Evolutionary conservation across 2,113 vertebrate genomes (phyloP).

Genomic region (Asarcornis scutulata): DNA sequence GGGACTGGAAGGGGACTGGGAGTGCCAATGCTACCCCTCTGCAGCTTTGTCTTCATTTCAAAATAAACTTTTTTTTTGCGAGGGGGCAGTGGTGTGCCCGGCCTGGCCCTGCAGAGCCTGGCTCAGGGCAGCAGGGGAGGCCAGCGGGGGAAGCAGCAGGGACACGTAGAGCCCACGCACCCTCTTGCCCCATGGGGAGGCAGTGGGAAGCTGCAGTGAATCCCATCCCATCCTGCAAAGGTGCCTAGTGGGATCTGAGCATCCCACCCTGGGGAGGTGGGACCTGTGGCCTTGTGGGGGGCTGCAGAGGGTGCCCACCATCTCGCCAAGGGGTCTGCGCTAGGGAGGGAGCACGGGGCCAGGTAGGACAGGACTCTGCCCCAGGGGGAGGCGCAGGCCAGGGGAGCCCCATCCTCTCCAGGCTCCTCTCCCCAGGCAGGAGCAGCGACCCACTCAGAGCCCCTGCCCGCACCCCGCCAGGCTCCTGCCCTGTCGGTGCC

Average conservation of each 20-base stretch:
- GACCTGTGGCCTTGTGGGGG: background rate
- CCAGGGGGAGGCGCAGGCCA: background rate
- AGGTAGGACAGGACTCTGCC: background rate
- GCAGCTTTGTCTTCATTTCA: background rate
- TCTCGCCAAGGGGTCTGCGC: background rate
- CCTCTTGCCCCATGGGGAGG: background rate
- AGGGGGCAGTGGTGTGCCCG: background rate
- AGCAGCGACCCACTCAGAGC: background rate
- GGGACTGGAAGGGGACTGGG: background rate
- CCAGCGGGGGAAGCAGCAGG: background rate
- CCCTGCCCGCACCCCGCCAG: background rate
- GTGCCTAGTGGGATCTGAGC: background rate
- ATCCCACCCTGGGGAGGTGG: background rate
- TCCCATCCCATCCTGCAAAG: background rate
- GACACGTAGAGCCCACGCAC: background rate
- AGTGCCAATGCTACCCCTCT: too few species aligned
- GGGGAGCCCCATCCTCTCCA: background rate
- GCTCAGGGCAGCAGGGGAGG: background rate
- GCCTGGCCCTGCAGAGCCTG: background rate
- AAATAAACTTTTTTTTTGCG: background rate
- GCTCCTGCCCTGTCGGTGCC: background rate
- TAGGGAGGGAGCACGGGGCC: background rate
- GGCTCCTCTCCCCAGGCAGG: background rate
- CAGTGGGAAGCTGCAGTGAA: background rate
- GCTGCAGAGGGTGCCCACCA: background rate